A percentile compares a stretch with the other conserved stretches of the same genome.
These are phyloP conservation scores for Drosophila acutilabella DNA, from an alignment of 2,888 invertebrate species.

Conservation along the genomic window DNA sequence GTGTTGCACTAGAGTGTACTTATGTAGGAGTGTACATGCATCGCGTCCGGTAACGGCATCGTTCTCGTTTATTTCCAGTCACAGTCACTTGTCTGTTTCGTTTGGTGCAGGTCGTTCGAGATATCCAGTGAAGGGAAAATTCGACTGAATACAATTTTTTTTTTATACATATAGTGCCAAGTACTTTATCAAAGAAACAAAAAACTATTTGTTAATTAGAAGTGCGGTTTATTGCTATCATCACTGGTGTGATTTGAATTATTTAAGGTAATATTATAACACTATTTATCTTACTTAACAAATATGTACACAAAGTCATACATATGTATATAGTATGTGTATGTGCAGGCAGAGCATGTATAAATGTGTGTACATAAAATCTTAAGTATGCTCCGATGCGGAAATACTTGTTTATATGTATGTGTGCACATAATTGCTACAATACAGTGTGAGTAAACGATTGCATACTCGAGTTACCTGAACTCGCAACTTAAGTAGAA, in stretches of 20 bases:
- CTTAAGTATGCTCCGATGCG: slow-evolving; percentile 42
- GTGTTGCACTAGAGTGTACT: slow-evolving; percentile 30
- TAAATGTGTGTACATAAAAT: slow-evolving; percentile 9
- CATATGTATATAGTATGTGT: slow-evolving; percentile 6
- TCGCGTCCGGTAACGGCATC: slow-evolving; percentile 43
- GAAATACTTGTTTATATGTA: slow-evolving; percentile 41
- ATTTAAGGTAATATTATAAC: slow-evolving; percentile 29
- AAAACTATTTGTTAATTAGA: slow-evolving; percentile 1
- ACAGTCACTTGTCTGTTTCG: slow-evolving; percentile 57
- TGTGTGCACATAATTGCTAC: slow-evolving; percentile 19
- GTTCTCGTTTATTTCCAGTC: slow-evolving; percentile 48
- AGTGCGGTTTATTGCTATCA: neutral
- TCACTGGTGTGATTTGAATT: slow-evolving; percentile 14
- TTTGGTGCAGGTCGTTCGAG: slow-evolving; percentile 45
- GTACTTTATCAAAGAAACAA: neutral
- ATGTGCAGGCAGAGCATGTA: slow-evolving; percentile 2
- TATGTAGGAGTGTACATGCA: slow-evolving; percentile 14
- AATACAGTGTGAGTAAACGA: slow-evolving; percentile 37
- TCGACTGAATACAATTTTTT: slow-evolving; percentile 23
- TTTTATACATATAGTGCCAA: slow-evolving; percentile 32
- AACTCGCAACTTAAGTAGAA: slow-evolving; percentile 15
- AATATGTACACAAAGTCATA: slow-evolving; percentile 4
- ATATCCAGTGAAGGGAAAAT: slow-evolving; percentile 25
- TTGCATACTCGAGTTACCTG: slow-evolving; percentile 41
- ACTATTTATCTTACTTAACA: slow-evolving; percentile 18